Percentiles rank a stretch among this genome's conserved stretches.
phyloP scores from a whole-genome alignment of 2,113 vertebrate species.

The Oryzias javanicus region DNA sequence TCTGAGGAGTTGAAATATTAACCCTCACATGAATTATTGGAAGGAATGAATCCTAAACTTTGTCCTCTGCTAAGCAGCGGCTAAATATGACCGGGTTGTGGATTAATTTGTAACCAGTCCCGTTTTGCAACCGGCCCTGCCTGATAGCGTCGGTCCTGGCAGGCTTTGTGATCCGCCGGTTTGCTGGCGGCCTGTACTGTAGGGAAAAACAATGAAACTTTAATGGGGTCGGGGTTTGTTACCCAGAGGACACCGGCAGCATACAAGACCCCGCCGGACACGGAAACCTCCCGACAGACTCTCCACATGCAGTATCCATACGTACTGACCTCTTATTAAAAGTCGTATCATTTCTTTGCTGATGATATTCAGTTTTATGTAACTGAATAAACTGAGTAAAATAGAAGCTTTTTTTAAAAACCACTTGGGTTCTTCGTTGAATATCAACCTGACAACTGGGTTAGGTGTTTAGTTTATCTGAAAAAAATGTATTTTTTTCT shows the following conservation, averaged over 20 bases:
- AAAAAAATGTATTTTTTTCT: too few species aligned
- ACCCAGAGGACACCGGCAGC: slow-evolving; percentile 1
- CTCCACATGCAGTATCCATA: too few species aligned
- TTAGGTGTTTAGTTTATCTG: too few species aligned
- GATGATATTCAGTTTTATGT: too few species aligned
- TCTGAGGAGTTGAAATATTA: slow-evolving; percentile 68
- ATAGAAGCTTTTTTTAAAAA: too few species aligned
- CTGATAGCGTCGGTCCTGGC: slow-evolving; percentile 1
- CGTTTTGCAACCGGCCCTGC: slow-evolving; percentile 50
- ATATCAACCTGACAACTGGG: too few species aligned
- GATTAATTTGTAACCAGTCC: slow-evolving; percentile 71
- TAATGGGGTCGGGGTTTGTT: slow-evolving; percentile 44
- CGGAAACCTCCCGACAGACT: background rate
- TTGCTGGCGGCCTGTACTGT: background rate
- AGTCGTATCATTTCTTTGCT: too few species aligned
- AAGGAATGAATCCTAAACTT: slow-evolving; percentile 59
- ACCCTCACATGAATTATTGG: slow-evolving; percentile 67
- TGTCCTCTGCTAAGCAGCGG: slow-evolving; percentile 46
- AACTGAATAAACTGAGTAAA: too few species aligned
- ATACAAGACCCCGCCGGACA: background rate
- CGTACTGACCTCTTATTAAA: too few species aligned
- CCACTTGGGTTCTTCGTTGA: too few species aligned
- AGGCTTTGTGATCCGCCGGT: slow-evolving; percentile 4
- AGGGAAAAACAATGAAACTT: slow-evolving; percentile 49
- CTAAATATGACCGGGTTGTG: slow-evolving; percentile 41